phyloP scores from a whole-genome alignment of 2,797 vertebrate genomes.

The Pangasius macronema region DNA sequence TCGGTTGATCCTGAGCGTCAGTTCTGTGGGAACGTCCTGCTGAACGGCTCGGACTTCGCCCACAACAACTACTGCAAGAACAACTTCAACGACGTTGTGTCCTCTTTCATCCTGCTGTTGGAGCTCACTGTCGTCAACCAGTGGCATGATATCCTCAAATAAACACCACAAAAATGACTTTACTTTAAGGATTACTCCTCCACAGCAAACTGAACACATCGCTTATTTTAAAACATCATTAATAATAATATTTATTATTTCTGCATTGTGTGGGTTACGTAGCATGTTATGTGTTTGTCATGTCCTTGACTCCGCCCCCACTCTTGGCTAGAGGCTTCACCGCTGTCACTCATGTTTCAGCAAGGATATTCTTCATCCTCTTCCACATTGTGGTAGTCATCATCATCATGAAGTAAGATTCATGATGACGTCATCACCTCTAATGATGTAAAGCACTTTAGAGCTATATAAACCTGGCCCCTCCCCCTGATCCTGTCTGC shows the following conservation, averaged over 20 bases:
- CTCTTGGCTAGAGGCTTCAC: slow-evolving; percentile 86
- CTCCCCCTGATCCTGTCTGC: neutral
- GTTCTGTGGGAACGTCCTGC: slow-evolving; percentile 81
- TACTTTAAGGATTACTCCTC: neutral
- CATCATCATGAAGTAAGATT: slow-evolving; percentile 89
- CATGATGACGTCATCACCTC: neutral
- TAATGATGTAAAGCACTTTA: neutral
- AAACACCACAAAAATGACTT: neutral
- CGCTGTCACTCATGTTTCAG: slow-evolving; percentile 78
- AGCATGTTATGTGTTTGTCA: neutral
- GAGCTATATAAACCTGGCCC: neutral
- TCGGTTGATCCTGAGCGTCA: slow-evolving; percentile 55
- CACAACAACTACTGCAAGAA: slow-evolving; percentile 87
- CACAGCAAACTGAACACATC: neutral
- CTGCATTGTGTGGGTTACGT: neutral
- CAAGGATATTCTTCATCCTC: slow-evolving; percentile 85
- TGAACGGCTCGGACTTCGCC: slow-evolving; percentile 80
- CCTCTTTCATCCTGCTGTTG: slow-evolving; percentile 83
- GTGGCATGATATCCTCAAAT: slow-evolving; percentile 93
- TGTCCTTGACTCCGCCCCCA: slow-evolving; percentile 57
- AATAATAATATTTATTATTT: neutral
- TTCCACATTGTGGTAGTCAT: slow-evolving; percentile 92
- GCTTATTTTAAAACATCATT: neutral
- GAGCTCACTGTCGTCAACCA: slow-evolving; percentile 95
- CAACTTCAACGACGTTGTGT: slow-evolving; percentile 88